Evolutionary conservation across 2,113 vertebrate species (phyloP).

Genomic region (Paramormyrops kingsleyae): DNA sequence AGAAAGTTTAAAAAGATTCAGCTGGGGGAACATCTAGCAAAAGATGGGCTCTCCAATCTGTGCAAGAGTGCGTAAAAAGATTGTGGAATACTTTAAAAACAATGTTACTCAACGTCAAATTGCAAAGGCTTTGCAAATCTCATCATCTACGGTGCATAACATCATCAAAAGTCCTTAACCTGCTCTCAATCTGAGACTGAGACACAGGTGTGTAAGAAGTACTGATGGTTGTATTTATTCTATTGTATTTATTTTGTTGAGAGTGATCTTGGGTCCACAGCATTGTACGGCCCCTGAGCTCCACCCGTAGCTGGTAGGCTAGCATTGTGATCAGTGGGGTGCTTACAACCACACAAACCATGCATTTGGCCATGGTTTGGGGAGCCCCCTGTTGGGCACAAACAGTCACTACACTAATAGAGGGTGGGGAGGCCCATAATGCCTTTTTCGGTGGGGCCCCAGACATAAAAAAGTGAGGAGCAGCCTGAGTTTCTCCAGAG

Average conservation of each 20-base stretch:
- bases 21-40: too few species aligned
- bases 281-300: background rate
- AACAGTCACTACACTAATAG: background rate
- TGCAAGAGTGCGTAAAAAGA: too few species aligned
- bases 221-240: background rate
- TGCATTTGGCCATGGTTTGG: background rate
- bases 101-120: too few species aligned
- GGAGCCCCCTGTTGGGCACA: background rate
- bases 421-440: background rate
- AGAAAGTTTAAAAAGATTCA: too few species aligned
- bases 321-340: background rate
- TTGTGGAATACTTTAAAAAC: too few species aligned
- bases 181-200: background rate
- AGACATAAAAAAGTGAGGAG: background rate
- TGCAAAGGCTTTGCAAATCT: background rate
- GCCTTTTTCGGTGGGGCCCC: background rate
- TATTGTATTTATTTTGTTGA: background rate
- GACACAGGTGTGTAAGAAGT: background rate
- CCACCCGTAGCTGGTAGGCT: background rate
- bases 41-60: too few species aligned
- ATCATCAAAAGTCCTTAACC: background rate
- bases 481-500: background rate
- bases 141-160: too few species aligned
- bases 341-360: background rate
- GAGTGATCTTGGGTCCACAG: background rate